These are phyloP conservation scores for Gastrophryne carolinensis DNA, from an alignment of 2,797 vertebrate genomes.

Conservation along the genomic window DNA sequence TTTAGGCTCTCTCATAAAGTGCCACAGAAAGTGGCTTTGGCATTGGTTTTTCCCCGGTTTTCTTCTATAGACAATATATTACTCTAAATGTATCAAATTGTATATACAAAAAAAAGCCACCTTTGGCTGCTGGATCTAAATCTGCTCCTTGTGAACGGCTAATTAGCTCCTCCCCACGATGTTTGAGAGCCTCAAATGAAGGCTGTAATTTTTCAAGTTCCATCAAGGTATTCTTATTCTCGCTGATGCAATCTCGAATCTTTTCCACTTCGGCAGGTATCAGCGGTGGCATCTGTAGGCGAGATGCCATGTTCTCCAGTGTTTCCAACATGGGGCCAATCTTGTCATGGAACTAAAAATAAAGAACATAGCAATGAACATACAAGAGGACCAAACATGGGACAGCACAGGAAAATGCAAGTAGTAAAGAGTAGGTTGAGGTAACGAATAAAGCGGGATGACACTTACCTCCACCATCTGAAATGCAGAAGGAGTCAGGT, in stretches of 20 bases:
- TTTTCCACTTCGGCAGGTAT: constrained; percentile 97
- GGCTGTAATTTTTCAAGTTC: constrained; percentile 97
- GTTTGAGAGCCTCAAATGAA: constrained; percentile 88
- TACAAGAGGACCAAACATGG: neutral
- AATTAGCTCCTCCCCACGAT: constrained; percentile 91
- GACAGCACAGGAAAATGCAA: neutral
- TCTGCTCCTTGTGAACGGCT: constrained; percentile 80
- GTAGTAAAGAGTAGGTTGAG: constrained; percentile 28
- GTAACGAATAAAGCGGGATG: constrained; percentile 44
- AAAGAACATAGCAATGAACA: neutral
- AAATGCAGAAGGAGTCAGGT: constrained; percentile 77
- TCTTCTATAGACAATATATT: too few species aligned
- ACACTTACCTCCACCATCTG: constrained; percentile 78
- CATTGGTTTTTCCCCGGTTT: too few species aligned
- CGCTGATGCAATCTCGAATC: constrained; percentile 94
- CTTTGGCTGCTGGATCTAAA: constrained; percentile 90
- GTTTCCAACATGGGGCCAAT: constrained; percentile 97
- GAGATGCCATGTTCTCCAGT: constrained; percentile 85
- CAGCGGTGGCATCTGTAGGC: constrained; percentile 84
- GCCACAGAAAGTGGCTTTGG: too few species aligned
- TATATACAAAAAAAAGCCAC: too few species aligned
- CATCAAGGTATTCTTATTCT: constrained; percentile 84
- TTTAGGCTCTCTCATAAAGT: too few species aligned
- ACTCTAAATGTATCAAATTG: too few species aligned
- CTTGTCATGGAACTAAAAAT: constrained; percentile 92